Conservation (phyloP, 1,140 invertebrate genomes). For the Bombus terrestris region DNA sequence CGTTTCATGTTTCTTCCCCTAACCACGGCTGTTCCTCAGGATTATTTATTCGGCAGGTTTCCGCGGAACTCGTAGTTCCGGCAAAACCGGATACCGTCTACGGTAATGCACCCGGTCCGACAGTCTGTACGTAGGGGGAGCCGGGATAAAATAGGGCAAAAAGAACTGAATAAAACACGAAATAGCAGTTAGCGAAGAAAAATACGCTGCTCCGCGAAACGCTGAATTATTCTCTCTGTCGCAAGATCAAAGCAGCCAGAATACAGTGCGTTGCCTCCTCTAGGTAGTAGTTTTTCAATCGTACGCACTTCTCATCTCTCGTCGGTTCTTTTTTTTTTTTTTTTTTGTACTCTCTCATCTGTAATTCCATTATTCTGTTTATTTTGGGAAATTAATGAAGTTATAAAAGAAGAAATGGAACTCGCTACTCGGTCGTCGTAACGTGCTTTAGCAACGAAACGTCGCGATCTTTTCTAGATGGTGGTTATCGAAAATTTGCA, state of each 20-base stretch:
- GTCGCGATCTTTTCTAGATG: not conserved
- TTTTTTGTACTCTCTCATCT: not conserved
- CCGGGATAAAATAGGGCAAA: slow-evolving; percentile 75
- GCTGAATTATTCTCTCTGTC: slow-evolving; percentile 78
- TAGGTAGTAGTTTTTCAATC: slow-evolving; percentile 26
- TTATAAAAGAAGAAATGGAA: slow-evolving; percentile 16
- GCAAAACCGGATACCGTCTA: slow-evolving; percentile 78
- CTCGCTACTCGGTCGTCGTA: not conserved
- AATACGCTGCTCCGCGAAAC: slow-evolving; percentile 67
- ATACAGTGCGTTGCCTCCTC: slow-evolving; percentile 57
- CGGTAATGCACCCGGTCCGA: slow-evolving; percentile 77
- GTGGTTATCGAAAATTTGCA: not conserved
- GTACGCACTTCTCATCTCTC: slow-evolving; percentile 15
- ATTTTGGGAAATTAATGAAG: slow-evolving; percentile 43
- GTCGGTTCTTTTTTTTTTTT: slow-evolving; percentile 1
- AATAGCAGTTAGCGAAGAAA: slow-evolving; percentile 73
- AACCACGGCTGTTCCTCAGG: slow-evolving; percentile 70
- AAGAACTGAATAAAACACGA: slow-evolving; percentile 77
- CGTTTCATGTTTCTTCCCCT: slow-evolving; percentile 56
- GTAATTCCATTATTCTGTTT: slow-evolving; percentile 23
- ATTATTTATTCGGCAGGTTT: slow-evolving; percentile 81
- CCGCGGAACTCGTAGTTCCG: slow-evolving; percentile 77
- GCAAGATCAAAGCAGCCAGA: slow-evolving; percentile 72
- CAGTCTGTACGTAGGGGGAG: slow-evolving; percentile 68
- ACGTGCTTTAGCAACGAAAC: too few species aligned